These are phyloP conservation scores for Agapornis roseicollis DNA, from an alignment of 2,113 vertebrate genomes.

Conservation along the genomic window DNA sequence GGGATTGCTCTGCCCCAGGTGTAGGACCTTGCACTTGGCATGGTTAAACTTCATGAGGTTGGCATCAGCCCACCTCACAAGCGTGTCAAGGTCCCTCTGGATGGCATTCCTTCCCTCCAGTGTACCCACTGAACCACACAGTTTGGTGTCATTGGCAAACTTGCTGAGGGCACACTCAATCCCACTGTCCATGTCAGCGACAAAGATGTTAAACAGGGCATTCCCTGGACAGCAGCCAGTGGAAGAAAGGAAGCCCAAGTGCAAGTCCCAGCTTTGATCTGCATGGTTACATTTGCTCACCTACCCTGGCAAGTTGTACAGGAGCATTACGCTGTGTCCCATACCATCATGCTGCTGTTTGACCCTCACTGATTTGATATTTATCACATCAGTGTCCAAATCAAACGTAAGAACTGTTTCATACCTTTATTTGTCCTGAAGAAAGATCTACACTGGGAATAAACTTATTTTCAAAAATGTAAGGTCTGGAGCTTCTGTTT, in stretches of 20 bases:
- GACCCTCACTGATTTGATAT: neutral
- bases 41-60: too few species aligned
- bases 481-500: neutral
- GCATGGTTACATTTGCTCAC: rapidly evolving
- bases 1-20: too few species aligned
- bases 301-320: rapidly evolving
- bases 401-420: neutral
- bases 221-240: neutral
- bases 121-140: too few species aligned
- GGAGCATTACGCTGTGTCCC: rapidly evolving
- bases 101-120: too few species aligned
- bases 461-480: neutral
- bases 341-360: neutral
- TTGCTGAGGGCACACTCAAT: too few species aligned
- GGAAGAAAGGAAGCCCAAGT: neutral
- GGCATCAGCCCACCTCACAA: too few species aligned
- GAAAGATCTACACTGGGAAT: neutral
- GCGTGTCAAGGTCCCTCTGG: too few species aligned
- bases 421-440: neutral
- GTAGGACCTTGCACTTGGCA: too few species aligned
- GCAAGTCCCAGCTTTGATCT: neutral
- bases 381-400: neutral
- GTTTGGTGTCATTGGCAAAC: too few species aligned
- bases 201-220: too few species aligned
- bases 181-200: too few species aligned